These are phyloP conservation scores for Gorsachius magnificus DNA, from an alignment of 2,797 vertebrate genomes.

Conservation along the genomic window DNA sequence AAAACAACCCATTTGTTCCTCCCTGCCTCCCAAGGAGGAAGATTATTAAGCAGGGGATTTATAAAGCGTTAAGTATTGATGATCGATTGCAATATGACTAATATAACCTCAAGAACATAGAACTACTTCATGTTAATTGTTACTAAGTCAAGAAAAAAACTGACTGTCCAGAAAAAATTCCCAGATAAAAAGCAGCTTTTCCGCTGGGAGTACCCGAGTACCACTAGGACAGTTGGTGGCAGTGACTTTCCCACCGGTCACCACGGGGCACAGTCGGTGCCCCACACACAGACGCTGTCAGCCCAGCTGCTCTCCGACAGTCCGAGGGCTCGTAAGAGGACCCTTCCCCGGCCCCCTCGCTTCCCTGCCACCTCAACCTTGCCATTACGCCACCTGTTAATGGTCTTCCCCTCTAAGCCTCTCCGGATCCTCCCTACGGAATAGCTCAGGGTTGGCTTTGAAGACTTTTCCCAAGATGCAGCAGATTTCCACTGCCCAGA, in stretches of 20 bases:
- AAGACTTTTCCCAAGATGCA: neutral
- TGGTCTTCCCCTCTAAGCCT: neutral
- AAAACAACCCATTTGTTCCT: neutral
- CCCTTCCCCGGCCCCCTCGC: fast-evolving
- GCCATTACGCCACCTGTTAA: neutral
- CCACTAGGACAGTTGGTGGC: fast-evolving
- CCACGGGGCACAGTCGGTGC: fast-evolving
- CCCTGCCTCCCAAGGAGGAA: neutral
- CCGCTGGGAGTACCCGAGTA: fast-evolving
- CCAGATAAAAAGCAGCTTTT: no score
- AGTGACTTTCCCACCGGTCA: fast-evolving
- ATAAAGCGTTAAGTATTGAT: neutral
- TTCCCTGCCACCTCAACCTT: fast-evolving
- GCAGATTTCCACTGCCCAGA: no score
- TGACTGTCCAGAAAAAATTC: neutral
- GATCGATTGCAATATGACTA: neutral
- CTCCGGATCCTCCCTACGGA: neutral
- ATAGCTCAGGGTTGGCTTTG: fast-evolving
- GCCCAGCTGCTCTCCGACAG: neutral
- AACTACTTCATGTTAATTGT: neutral
- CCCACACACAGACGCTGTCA: fast-evolving
- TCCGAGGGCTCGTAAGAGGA: fast-evolving
- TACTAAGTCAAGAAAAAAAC: neutral
- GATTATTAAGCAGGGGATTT: neutral
- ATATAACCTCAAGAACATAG: neutral